A percentile compares a stretch with the other conserved stretches of the same genome.
Conservation (phyloP, 1,140 invertebrate genomes). For the Oppia nitens region DNA sequence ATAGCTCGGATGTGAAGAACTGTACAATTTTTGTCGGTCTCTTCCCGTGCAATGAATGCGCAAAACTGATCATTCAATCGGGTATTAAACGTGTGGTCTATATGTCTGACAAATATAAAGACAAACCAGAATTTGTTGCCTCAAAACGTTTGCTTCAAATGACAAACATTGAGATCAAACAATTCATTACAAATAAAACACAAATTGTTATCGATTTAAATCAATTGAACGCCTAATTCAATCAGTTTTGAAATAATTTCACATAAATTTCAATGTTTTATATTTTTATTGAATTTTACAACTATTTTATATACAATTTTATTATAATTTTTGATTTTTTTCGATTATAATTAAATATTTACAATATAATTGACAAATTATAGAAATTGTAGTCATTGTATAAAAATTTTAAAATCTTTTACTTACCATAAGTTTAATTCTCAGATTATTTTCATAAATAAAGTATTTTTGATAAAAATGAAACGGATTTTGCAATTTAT, state of each 20-base stretch:
- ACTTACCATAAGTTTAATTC: background rate
- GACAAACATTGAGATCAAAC: constrained; percentile 49
- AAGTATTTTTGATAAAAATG: background rate
- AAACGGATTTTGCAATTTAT: background rate
- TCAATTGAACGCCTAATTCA: background rate
- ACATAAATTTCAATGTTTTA: background rate
- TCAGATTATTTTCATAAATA: background rate
- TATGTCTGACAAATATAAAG: constrained; percentile 55
- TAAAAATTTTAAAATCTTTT: background rate
- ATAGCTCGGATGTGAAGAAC: constrained; percentile 49
- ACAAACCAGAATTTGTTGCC: constrained; percentile 46
- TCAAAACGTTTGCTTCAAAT: constrained; percentile 62
- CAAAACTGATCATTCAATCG: constrained; percentile 91
- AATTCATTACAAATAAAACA: constrained; percentile 41
- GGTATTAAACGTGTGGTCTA: constrained; percentile 65
- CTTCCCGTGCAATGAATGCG: constrained; percentile 93
- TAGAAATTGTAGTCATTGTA: background rate
- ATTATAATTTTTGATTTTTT: background rate
- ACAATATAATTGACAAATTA: background rate
- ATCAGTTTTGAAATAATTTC: no score
- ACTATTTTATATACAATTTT: background rate
- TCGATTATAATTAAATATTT: background rate
- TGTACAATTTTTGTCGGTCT: constrained; percentile 60
- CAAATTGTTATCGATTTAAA: constrained; percentile 50
- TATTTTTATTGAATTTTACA: background rate